Base-by-base conservation (phyloP, 2,888 invertebrate genomes). In the Lithophane socia region DNA sequence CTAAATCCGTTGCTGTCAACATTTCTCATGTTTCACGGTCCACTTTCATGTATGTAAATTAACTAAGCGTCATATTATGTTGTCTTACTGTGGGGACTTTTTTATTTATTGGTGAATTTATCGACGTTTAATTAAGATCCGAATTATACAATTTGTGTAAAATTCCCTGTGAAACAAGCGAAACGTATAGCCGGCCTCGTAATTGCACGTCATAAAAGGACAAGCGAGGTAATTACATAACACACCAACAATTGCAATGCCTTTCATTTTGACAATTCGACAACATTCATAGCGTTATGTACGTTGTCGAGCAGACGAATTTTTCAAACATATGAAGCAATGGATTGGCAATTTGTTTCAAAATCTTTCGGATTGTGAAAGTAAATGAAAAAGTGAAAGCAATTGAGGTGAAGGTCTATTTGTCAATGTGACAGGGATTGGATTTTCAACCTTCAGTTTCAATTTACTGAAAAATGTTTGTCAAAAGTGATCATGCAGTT, bases 1-100 rank as follows among this genome's bases (percentile, higher is more conserved):
- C 92, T 92, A 90, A 92, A 92, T 92, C 91, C 90, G 84, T 87
- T 85, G 89, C 88, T 90, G 90, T 90, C 90, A 89, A 87, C 91
- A 87, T 90, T 90, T 91, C 90, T 91, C 91, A 83, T 89, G 82
- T 85, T 88, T 87, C 89, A 79, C 63, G 81, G 80, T 79, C 83
- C 83, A 87, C 84, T 87, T 86, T 87, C 84, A 82, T 80, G 73
- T 87, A 87, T 88, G 87, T 86, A 89, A 87, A 90, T 87, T 86
- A 86, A 82, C 82, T 83, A 79, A 74, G 77, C 70, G 61, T 79
- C 75, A 76, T 78, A 78, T 77, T 82, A 73, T 82, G 79, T 82
- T 84, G 67, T 79, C 74, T 72, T 75, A 74, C 71, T 73, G 10
- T 44, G 69, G 16, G n/a, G 16, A 37, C 13, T 71, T 71, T 80